Percentiles rank a stretch among this genome's conserved stretches.
These are phyloP conservation scores for Plectrocnemia conspersa DNA, from an alignment of 1,140 invertebrate genomes.

Conservation along the genomic window DNA sequence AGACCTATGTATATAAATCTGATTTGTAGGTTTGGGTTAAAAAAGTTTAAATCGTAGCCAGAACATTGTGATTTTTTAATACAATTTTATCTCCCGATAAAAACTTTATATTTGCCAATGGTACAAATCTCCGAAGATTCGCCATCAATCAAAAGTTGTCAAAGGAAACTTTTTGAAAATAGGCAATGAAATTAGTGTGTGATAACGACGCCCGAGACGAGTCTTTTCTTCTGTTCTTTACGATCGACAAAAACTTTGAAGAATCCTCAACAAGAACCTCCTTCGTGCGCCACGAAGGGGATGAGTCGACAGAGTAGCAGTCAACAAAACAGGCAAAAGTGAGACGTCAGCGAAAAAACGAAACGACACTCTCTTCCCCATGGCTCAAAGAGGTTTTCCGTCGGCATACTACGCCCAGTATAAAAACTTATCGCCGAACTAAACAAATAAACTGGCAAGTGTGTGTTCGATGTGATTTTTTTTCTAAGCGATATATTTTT, in stretches of 20 bases:
- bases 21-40: no score
- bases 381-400: background rate
- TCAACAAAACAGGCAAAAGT: conserved; percentile 2
- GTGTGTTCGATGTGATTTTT: no score
- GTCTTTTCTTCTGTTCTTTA: conserved; percentile 1
- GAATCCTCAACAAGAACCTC: background rate
- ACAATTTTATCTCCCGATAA: no score
- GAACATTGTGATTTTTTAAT: no score
- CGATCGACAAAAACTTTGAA: conserved; percentile 1
- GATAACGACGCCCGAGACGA: background rate
- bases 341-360: conserved; percentile 6
- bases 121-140: no score
- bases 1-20: no score
- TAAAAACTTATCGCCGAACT: conserved; percentile 6
- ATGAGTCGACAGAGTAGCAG: background rate
- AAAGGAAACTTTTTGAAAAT: no score
- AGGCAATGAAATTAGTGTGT: conserved; percentile 7
- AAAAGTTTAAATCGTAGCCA: no score
- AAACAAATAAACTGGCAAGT: conserved; percentile 6
- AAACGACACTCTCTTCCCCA: background rate
- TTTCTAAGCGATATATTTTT: no score
- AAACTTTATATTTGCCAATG: no score
- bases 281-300: background rate
- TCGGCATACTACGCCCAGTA: no score
- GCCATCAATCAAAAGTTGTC: no score